These are phyloP conservation scores for Oceanites oceanicus DNA, from an alignment of 2,113 vertebrate genomes.

Conservation along the genomic window DNA sequence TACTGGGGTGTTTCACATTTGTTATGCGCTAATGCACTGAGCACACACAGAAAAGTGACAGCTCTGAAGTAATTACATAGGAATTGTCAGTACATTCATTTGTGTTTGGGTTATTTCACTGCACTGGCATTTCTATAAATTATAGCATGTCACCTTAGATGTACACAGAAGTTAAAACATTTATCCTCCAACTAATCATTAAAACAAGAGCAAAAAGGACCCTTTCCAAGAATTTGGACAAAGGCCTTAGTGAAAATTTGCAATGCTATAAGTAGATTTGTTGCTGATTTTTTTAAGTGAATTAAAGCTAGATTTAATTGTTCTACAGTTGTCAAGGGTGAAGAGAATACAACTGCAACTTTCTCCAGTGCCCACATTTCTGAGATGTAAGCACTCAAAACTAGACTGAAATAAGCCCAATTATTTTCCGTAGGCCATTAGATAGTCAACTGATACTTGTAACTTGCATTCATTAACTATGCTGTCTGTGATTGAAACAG, in stretches of 20 bases:
- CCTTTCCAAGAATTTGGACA: neutral
- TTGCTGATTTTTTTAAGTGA: neutral
- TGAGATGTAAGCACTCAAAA: neutral
- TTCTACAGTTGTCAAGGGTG: neutral
- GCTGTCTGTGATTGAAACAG: neutral
- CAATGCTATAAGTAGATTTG: neutral
- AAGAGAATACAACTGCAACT: neutral
- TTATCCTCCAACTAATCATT: slow-evolving; percentile 44
- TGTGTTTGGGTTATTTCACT: slow-evolving; percentile 57
- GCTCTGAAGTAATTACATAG: slow-evolving; percentile 62
- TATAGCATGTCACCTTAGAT: slow-evolving; percentile 38
- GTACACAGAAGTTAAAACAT: slow-evolving; percentile 58
- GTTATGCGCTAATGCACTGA: slow-evolving; percentile 48
- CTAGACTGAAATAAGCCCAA: neutral
- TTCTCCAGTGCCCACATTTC: neutral
- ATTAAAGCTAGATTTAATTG: neutral
- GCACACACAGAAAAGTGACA: slow-evolving; percentile 29
- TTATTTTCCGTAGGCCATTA: neutral
- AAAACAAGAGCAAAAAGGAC: neutral
- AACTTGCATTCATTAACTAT: neutral
- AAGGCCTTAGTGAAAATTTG: neutral
- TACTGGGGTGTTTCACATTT: slow-evolving; percentile 32
- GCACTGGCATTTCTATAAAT: slow-evolving; percentile 64
- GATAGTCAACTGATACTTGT: neutral
- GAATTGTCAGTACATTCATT: slow-evolving; percentile 63